Conservation (phyloP, 2,888 invertebrate genomes). For the Panzeria rudis region DNA sequence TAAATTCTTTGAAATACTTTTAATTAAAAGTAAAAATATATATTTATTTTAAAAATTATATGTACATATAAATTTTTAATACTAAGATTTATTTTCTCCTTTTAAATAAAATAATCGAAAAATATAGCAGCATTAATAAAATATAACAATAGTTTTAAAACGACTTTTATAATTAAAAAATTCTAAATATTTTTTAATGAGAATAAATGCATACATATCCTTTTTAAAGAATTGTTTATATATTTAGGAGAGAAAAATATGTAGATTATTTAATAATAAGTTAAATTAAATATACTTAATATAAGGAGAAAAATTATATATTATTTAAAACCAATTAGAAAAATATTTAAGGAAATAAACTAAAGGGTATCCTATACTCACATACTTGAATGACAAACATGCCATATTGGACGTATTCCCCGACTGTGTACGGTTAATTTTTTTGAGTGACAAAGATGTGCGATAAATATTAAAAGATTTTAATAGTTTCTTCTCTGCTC, state of each 20-base stretch:
- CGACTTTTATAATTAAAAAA: conserved; percentile 7
- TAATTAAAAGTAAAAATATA: conserved; percentile 38
- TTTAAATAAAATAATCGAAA: conserved; percentile 9
- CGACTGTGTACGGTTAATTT: no score
- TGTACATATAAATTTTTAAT: conserved; percentile 19
- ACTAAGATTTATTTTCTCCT: conserved; percentile 23
- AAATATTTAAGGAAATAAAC: conserved; percentile 20
- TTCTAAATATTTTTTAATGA: conserved; percentile 10
- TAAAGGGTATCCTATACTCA: no score
- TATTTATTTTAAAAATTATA: conserved; percentile 25
- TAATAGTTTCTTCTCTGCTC: no score
- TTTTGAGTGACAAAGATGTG: no score
- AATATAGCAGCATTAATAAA: conserved; percentile 26
- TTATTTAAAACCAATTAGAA: conserved; percentile 10
- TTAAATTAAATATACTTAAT: conserved; percentile 21
- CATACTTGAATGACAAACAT: no score
- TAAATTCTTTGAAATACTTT: conserved; percentile 38
- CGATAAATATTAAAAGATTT: no score
- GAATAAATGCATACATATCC: conserved; percentile 54
- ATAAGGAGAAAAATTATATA: conserved; percentile 11
- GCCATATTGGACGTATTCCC: neutral
- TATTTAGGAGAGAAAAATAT: neutral
- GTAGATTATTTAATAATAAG: conserved; percentile 9
- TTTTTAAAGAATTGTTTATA: conserved; percentile 10
- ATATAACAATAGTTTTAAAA: conserved; percentile 20